Conservation (phyloP, 2,888 invertebrate species). For the Blastobasis lacticolella region DNA sequence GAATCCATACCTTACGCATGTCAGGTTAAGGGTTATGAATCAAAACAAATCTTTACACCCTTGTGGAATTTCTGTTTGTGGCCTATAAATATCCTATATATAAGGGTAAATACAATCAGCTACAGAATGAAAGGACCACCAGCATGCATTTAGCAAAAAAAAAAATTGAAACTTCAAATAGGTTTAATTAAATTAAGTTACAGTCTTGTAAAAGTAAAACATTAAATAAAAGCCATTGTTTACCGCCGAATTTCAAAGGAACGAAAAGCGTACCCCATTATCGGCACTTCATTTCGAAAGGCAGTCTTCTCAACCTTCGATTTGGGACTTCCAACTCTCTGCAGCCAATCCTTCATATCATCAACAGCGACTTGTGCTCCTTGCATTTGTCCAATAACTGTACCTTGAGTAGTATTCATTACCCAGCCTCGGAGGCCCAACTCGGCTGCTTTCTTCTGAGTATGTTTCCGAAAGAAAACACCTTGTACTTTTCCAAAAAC, state of each 20-base stretch:
- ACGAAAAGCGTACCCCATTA: constrained; percentile 54
- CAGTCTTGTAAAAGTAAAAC: too few species aligned
- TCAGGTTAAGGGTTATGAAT: too few species aligned
- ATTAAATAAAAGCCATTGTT: neutral
- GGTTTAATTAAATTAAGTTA: too few species aligned
- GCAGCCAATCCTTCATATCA: constrained; percentile 76
- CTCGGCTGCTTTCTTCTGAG: constrained; percentile 75
- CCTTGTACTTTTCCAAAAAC: constrained; percentile 78
- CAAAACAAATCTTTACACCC: too few species aligned
- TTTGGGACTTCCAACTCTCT: constrained; percentile 78
- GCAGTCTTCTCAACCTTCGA: constrained; percentile 79
- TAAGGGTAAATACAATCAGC: too few species aligned
- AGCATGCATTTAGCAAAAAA: too few species aligned
- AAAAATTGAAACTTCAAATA: too few species aligned
- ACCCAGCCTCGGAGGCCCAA: constrained; percentile 82
- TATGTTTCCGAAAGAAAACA: constrained; percentile 74
- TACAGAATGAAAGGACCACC: too few species aligned
- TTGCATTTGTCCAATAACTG: constrained; percentile 80
- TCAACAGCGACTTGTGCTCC: constrained; percentile 72
- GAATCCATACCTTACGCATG: too few species aligned
- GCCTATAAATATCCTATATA: too few species aligned
- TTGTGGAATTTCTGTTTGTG: too few species aligned
- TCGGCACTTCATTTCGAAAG: constrained; percentile 76
- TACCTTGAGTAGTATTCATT: constrained; percentile 80
- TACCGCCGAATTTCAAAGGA: constrained; percentile 63